Conservation (phyloP, 2,888 invertebrate species). For the Melolontha melolontha region DNA sequence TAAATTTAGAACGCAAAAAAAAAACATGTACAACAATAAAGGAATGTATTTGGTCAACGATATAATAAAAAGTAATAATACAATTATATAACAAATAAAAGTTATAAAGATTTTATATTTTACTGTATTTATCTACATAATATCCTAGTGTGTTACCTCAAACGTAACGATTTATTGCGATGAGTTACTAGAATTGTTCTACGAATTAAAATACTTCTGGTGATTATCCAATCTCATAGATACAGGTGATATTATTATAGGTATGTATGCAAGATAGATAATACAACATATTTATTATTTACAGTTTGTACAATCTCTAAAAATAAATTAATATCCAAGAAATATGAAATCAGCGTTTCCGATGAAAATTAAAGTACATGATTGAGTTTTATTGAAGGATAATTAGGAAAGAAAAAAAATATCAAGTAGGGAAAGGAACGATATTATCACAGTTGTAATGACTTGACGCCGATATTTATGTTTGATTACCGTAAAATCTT, state of each 20-base stretch:
- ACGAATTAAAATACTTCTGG: conserved; percentile 27
- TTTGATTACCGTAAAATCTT: conserved; percentile 5
- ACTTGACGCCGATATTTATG: conserved; percentile 18
- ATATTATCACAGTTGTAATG: conserved; percentile 37
- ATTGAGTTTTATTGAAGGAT: background rate
- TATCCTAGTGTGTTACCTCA: background rate
- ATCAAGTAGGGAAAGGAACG: conserved; percentile 8
- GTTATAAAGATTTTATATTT: conserved; percentile 4
- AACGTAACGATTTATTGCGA: conserved; percentile 18
- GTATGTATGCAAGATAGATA: no score
- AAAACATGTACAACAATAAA: conserved; percentile 28
- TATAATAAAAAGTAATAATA: conserved; percentile 25
- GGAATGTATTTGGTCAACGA: conserved; percentile 41
- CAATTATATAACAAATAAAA: conserved; percentile 26
- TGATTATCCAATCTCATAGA: conserved; percentile 38
- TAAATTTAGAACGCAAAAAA: background rate
- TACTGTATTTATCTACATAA: background rate
- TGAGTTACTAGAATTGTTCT: conserved; percentile 1
- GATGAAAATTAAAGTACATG: no score
- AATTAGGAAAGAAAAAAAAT: conserved; percentile 3
- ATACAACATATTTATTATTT: no score
- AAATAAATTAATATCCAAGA: no score
- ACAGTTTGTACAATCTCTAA: no score
- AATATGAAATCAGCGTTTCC: no score
- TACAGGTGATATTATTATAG: conserved; percentile 12